phyloP scores from a whole-genome alignment of 2,797 vertebrate species.

The Hemitrygon akajei region DNA sequence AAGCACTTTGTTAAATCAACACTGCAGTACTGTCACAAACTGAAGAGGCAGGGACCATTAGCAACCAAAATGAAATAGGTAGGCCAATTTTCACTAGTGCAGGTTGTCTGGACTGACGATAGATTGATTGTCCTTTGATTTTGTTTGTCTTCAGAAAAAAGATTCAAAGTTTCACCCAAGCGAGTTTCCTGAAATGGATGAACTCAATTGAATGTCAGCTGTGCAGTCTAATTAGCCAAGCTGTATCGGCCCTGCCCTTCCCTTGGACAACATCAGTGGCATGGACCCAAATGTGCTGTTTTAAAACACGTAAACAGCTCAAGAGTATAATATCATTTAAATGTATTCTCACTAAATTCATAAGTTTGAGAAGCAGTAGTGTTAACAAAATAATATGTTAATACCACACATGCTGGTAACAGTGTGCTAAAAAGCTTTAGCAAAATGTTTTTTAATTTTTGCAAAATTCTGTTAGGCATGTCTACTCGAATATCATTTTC shows the following conservation, averaged over 20 bases:
- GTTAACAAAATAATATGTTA: not conserved
- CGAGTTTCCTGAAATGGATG: not conserved
- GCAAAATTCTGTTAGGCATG: not conserved
- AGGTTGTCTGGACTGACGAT: constrained; percentile 1
- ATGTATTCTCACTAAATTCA: not conserved
- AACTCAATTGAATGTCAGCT: not conserved
- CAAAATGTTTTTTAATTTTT: not conserved
- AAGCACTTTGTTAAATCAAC: not conserved
- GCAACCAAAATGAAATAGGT: not conserved
- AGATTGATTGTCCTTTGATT: constrained; percentile 9
- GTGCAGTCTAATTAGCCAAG: not conserved
- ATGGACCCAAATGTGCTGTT: not conserved
- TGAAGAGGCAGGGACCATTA: constrained; percentile 11
- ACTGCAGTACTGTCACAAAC: not conserved
- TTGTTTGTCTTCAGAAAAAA: not conserved
- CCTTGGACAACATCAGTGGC: no score
- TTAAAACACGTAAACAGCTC: not conserved
- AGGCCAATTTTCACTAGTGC: not conserved
- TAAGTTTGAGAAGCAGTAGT: not conserved
- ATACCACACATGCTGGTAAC: not conserved
- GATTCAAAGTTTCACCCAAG: constrained; percentile 8
- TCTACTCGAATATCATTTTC: not conserved
- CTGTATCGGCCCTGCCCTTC: no score
- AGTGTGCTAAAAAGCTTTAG: not conserved
- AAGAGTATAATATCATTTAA: not conserved